Base-by-base conservation (phyloP, 1,140 invertebrate species). In the Trichonephila clavata region DNA sequence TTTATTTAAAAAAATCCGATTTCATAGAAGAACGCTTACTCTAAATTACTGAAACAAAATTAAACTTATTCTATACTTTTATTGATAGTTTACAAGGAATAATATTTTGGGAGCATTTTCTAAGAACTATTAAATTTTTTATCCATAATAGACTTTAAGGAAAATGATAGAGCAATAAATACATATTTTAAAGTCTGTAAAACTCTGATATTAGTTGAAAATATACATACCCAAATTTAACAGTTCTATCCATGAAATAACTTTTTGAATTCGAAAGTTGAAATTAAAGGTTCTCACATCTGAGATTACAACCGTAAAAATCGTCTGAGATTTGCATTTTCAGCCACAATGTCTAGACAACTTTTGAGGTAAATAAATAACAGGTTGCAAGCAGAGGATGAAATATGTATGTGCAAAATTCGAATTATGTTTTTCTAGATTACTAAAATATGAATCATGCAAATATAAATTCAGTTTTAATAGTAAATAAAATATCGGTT, bases 391-490 rank as follows among this genome's bases (percentile, higher is more conserved):
- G 27, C 71, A 77, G 24, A 32, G 24, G 21, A 63, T 18, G 21
- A 21, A 63, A 63, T 21, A 63, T 3, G 20, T 1, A 20, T 20
- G 39, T 77, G 24, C 71, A 4, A 14, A 77, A 32, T 77, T 77
- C 27, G 71, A 77, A 68, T 68, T 68, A 68, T 10, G 65, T 24
- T 68, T 50, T 13, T 14, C 65, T n/a, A 77, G 32, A 77, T 77
- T 77, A 77, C 71, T 5, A 27, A 39, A 77, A 77, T 77, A 77
- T 77, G 71, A 77, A 77, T 77, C 27, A 77, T 77, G 24, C 32
- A 77, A 39, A 77, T 39, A 77, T 77, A 77, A 77, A 39, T 77
- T 77, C 27, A 39, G 71, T 77, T 77, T 77, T 77, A 77, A 77
- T 77, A 39, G 27, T 32, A 77, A 77, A 77, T 77, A 77, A 77